A percentile compares a stretch with the other conserved stretches of the same genome.
Evolutionary conservation across 1,140 invertebrate species (phyloP).

Genomic region (Drosophila bocqueti): DNA sequence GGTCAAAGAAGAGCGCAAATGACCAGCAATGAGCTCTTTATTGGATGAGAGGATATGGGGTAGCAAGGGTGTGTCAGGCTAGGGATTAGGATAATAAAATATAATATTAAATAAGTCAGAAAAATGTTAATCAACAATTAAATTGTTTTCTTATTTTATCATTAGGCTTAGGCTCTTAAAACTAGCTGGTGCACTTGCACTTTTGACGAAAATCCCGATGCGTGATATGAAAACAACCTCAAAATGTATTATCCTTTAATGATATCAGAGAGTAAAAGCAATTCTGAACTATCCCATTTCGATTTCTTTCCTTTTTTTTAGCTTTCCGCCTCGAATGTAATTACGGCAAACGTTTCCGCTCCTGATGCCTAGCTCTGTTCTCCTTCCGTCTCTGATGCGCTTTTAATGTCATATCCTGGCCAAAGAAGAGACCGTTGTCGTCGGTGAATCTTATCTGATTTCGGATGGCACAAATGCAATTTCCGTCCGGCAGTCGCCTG

Average conservation of each 20-base stretch:
- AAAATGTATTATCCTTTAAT: no score
- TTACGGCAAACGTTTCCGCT: constrained; percentile 76
- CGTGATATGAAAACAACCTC: no score
- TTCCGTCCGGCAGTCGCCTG: constrained; percentile 53
- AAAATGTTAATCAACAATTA: not conserved
- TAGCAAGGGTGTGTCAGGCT: not conserved
- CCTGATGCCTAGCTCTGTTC: constrained; percentile 21
- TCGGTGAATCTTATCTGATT: constrained; percentile 73
- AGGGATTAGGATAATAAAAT: not conserved
- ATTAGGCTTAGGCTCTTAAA: no score
- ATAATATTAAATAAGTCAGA: not conserved
- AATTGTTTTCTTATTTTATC: no score
- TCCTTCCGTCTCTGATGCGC: constrained; percentile 59
- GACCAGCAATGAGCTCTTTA: constrained; percentile 55
- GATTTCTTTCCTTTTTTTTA: not conserved
- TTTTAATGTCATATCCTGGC: constrained; percentile 78
- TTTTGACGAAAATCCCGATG: no score
- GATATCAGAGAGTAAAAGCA: not conserved
- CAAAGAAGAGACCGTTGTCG: constrained; percentile 24
- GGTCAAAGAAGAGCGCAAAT: constrained; percentile 59
- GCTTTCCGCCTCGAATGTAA: constrained; percentile 55
- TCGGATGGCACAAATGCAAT: constrained; percentile 78
- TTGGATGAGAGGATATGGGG: not conserved
- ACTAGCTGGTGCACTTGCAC: no score
- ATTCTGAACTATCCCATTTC: not conserved